Evolutionary conservation across 2,113 vertebrate species (phyloP), one percentile per base, ranked within the genome.

Genomic region (Tamias sibiricus): DNA sequence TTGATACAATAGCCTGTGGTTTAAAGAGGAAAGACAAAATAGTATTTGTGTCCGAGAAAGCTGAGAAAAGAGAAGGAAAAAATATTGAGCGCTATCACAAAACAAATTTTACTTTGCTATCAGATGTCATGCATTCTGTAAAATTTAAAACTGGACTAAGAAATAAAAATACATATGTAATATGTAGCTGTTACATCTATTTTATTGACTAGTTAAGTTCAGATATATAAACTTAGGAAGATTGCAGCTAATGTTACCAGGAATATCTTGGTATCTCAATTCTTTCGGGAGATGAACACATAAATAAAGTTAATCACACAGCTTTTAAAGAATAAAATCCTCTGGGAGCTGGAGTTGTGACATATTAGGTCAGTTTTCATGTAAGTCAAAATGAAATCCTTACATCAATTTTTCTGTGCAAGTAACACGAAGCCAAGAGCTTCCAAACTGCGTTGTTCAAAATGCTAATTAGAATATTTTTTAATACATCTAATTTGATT

Each of bases 291-390:
- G 52, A 69, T 87, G 24, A 66, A 80, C 69, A 94, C 82, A 71
- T 49, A 71, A 86, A 91, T 82, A n/a, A 72, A 93, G 59, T 90
- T 91, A 94, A 96, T 94, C 93, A 92, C 57, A 13, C 28, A 96
- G 87, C 87, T 96, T 96, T 96, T 93, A 95, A 91, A 96, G 90
- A 87, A 92, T 85, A 93, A 82, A 64, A 75, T 77, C 91, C 85
- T 98, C 92, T 66, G 97, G 95, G 96, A 91, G 47, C 47, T 82
- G 28, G 77, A 97, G 93, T 97, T 97, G 89, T 97, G 97, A 97
- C 87, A 96, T 66, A 10, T 93, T 97, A 98, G 94, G 87, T n/a
- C 47, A 93, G 40, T 97, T 98, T 91, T 90, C 42, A 47, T 85
- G 42, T 83, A 80, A 94, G 82, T 83, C 90, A 98, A 74, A 75